Evolutionary conservation across 2,888 invertebrate genomes (phyloP).

Genomic region (Cephus nigrinus): DNA sequence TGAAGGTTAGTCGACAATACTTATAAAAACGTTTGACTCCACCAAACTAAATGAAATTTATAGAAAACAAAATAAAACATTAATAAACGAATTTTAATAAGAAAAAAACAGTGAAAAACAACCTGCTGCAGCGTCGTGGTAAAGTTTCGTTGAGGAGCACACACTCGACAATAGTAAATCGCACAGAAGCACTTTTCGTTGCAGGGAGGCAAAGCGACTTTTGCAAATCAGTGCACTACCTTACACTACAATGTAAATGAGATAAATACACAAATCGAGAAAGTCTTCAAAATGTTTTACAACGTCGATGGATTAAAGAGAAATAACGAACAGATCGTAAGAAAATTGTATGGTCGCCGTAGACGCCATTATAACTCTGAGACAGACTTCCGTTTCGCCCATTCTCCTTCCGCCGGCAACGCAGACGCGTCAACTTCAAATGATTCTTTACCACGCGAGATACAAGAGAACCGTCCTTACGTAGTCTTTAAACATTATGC

Average conservation of each 20-base stretch:
- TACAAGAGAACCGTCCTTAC: background rate
- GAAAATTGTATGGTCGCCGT: slow-evolving; percentile 28
- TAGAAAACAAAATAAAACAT: background rate
- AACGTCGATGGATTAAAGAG: background rate
- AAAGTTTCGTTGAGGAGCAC: background rate
- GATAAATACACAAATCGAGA: background rate
- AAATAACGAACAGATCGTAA: slow-evolving; percentile 26
- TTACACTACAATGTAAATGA: background rate
- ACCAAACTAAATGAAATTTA: background rate
- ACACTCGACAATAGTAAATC: background rate
- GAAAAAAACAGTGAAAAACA: background rate
- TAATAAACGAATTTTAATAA: background rate
- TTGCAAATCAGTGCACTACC: background rate
- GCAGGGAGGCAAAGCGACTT: background rate
- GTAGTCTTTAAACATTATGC: background rate
- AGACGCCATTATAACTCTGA: slow-evolving; percentile 39
- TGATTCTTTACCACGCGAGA: background rate
- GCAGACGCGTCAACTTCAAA: background rate
- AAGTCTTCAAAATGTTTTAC: background rate
- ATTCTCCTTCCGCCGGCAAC: background rate
- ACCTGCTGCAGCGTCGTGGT: background rate
- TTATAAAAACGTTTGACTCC: background rate
- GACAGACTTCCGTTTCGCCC: background rate
- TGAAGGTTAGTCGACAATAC: slow-evolving; percentile 16
- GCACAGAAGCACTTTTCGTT: background rate